Evolutionary conservation across 2,113 vertebrate species (phyloP).

Genomic region (Ammodytes dubius): DNA sequence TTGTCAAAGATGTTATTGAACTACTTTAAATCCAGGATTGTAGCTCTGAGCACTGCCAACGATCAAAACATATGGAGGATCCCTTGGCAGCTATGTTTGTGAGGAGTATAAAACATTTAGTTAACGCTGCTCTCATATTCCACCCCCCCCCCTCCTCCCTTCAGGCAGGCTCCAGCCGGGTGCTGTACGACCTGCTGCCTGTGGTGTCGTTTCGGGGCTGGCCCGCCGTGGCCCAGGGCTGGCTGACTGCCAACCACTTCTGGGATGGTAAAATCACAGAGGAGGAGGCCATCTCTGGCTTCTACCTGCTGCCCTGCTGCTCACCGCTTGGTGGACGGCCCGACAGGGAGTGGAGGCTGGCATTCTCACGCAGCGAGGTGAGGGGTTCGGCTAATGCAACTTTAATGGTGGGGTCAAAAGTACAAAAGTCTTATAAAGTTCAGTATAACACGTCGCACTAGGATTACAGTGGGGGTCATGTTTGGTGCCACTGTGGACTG

Average conservation of each 20-base stretch:
- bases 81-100: not conserved
- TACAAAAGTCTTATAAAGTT: too few species aligned
- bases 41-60: too few species aligned
- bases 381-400: not conserved
- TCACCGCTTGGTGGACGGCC: constrained; percentile 80
- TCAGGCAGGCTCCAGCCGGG: constrained; percentile 82
- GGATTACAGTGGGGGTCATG: too few species aligned
- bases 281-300: constrained; percentile 87
- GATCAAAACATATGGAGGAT: too few species aligned
- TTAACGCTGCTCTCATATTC: not conserved
- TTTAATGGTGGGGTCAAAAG: not conserved
- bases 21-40: too few species aligned
- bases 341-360: constrained; percentile 88
- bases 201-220: constrained; percentile 90
- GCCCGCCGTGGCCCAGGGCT: constrained; percentile 88
- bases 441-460: too few species aligned
- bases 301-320: constrained; percentile 89
- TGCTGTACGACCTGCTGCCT: constrained; percentile 90
- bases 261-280: constrained; percentile 90
- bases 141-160: constrained; percentile 1
- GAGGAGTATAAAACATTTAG: not conserved
- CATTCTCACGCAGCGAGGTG: constrained; percentile 90
- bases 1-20: too few species aligned
- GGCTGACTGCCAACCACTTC: constrained; percentile 89
- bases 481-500: too few species aligned